Percentiles rank a stretch among this genome's conserved stretches.
Conservation (phyloP, 2,888 invertebrate species). For the Zootermopsis nevadensis region DNA sequence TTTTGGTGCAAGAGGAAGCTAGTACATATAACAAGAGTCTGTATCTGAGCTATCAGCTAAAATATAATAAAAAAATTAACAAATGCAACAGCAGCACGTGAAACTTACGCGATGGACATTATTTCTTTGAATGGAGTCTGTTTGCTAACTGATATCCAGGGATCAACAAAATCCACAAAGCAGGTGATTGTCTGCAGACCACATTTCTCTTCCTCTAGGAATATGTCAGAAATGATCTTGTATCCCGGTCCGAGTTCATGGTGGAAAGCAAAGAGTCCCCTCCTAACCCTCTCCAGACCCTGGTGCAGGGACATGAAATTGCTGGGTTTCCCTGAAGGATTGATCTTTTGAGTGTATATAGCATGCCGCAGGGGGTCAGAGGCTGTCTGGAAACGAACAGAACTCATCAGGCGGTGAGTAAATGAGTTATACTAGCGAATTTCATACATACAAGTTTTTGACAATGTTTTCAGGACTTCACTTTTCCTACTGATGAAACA, state of each 20-base stretch:
- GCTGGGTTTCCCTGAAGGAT: not conserved
- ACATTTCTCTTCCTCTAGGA: slow-evolving; percentile 46
- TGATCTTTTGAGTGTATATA: slow-evolving; percentile 29
- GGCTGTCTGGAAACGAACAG: slow-evolving; percentile 26
- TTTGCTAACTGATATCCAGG: slow-evolving; percentile 26
- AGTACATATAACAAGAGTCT: no score
- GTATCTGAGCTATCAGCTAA: no score
- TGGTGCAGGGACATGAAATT: slow-evolving; percentile 32
- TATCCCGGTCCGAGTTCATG: slow-evolving; percentile 31
- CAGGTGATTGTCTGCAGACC: slow-evolving; percentile 19
- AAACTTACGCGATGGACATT: slow-evolving; percentile 15
- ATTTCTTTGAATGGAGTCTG: slow-evolving; percentile 18
- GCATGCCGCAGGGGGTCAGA: slow-evolving; percentile 36
- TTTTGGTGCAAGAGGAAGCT: no score
- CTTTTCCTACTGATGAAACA: no score
- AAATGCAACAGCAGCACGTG: no score
- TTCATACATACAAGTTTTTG: no score
- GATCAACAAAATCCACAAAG: not conserved
- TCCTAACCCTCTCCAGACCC: slow-evolving; percentile 32
- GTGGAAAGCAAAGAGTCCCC: slow-evolving; percentile 44
- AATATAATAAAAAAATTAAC: no score
- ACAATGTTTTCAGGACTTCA: no score
- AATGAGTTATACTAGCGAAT: no score
- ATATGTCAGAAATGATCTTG: slow-evolving; percentile 23
- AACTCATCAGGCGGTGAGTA: no score